Percentiles rank a stretch among this genome's conserved stretches.
These are phyloP conservation scores for Mandrillus leucophaeus DNA, from an alignment of 2,113 vertebrate species.

Conservation along the genomic window DNA sequence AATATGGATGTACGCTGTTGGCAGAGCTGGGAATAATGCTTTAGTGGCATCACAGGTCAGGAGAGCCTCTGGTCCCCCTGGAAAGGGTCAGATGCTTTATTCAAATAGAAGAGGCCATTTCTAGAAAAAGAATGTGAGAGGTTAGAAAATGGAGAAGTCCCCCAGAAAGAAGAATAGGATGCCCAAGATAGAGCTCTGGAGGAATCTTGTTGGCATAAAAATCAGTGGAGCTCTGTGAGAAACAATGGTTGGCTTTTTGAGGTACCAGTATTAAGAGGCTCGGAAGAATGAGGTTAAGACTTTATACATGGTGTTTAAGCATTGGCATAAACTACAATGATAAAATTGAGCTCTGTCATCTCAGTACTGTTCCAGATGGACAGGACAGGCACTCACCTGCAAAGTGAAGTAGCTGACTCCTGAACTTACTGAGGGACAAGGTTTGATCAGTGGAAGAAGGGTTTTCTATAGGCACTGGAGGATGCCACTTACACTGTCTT, in stretches of 20 bases:
- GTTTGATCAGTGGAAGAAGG: background rate
- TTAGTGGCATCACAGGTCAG: background rate
- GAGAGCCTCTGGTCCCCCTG: background rate
- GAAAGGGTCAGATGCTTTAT: background rate
- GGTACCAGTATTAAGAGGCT: background rate
- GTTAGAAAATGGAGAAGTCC: background rate
- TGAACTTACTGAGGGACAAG: background rate
- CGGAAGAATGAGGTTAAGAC: background rate
- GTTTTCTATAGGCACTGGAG: background rate
- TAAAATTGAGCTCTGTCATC: background rate
- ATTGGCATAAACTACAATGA: background rate
- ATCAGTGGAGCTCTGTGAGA: background rate
- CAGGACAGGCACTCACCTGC: rapidly evolving
- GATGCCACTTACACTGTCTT: background rate
- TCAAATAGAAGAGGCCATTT: background rate
- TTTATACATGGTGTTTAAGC: background rate
- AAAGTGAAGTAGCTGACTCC: too few relatives aligned
- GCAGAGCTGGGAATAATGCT: background rate
- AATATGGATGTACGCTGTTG: background rate
- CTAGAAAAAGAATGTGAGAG: background rate
- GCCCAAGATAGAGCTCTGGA: background rate
- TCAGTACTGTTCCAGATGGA: background rate
- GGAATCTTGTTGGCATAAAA: background rate
- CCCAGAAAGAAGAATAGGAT: background rate
- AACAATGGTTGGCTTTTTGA: background rate